phyloP scores from a whole-genome alignment of 64 coral and sea anemone species.

The Montipora sp. region DNA sequence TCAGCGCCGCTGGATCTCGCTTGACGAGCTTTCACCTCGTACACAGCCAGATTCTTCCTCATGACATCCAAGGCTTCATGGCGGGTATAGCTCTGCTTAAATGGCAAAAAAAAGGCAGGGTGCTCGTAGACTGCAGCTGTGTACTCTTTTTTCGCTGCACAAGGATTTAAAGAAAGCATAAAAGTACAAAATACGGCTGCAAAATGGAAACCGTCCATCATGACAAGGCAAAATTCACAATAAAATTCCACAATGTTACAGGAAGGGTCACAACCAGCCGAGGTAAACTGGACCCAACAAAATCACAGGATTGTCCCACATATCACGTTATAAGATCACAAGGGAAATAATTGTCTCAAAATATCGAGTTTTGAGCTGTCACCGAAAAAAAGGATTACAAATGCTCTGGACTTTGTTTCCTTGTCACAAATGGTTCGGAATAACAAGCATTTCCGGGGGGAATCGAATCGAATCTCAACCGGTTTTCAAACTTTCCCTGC shows the following conservation, averaged over 20 bases:
- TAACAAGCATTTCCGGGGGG: no score
- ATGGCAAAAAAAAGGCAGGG: slow-evolving; percentile 28
- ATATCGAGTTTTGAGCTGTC: no score
- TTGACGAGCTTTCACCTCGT: slow-evolving; percentile 55
- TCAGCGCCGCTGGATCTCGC: slow-evolving; percentile 71
- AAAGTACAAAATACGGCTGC: not conserved
- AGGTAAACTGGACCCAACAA: not conserved
- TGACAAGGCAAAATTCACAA: not conserved
- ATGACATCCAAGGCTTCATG: slow-evolving; percentile 78
- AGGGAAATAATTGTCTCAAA: no score
- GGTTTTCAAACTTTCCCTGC: no score
- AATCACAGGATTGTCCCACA: no score
- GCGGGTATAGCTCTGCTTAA: slow-evolving; percentile 21
- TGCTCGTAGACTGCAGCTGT: slow-evolving; percentile 92
- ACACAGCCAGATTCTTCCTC: slow-evolving; percentile 80
- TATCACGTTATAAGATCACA: no score
- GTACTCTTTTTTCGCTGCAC: slow-evolving; percentile 23
- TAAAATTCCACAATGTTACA: not conserved
- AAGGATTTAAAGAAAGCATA: not conserved
- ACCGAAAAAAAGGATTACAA: no score
- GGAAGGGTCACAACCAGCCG: not conserved
- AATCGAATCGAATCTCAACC: no score
- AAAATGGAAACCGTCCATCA: not conserved
- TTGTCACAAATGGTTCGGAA: no score
- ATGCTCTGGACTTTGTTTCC: no score